These are phyloP conservation scores for Rhyacichthys aspro DNA, from an alignment of 2,797 vertebrate genomes.

Conservation along the genomic window DNA sequence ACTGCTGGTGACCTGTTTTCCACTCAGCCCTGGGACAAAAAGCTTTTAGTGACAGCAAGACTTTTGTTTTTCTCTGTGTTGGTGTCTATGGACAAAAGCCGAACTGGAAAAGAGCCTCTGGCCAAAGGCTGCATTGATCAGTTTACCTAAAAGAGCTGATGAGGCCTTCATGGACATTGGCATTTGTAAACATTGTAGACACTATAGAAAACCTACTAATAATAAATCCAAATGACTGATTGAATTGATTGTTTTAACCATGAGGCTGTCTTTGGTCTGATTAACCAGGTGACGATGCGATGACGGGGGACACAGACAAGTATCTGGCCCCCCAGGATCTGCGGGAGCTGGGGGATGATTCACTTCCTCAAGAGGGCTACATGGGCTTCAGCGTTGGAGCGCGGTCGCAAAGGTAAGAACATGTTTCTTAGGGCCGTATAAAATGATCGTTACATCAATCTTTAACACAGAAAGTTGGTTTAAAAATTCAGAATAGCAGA, in stretches of 20 bases:
- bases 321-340: constrained; percentile 97
- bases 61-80: constrained; percentile 41
- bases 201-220: background rate
- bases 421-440: background rate
- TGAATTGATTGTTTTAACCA: background rate
- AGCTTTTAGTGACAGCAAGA: constrained; percentile 40
- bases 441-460: too few species aligned
- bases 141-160: constrained; percentile 33
- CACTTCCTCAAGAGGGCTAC: constrained; percentile 95
- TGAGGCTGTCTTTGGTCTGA: constrained; percentile 16
- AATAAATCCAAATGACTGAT: background rate
- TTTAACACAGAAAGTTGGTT: too few species aligned
- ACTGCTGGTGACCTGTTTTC: constrained; percentile 15
- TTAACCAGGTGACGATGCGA: constrained; percentile 92
- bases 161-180: constrained; percentile 7
- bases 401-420: constrained; percentile 91
- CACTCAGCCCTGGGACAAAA: constrained; percentile 14
- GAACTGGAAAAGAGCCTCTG: constrained; percentile 54
- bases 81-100: constrained; percentile 27
- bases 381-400: constrained; percentile 96
- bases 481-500: background rate
- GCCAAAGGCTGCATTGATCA: constrained; percentile 57
- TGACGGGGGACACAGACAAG: constrained; percentile 96
- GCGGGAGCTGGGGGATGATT: constrained; percentile 95
- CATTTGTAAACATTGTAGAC: background rate